These are phyloP conservation scores for Resseliella maxima DNA, from an alignment of 2,888 invertebrate genomes.

Conservation along the genomic window DNA sequence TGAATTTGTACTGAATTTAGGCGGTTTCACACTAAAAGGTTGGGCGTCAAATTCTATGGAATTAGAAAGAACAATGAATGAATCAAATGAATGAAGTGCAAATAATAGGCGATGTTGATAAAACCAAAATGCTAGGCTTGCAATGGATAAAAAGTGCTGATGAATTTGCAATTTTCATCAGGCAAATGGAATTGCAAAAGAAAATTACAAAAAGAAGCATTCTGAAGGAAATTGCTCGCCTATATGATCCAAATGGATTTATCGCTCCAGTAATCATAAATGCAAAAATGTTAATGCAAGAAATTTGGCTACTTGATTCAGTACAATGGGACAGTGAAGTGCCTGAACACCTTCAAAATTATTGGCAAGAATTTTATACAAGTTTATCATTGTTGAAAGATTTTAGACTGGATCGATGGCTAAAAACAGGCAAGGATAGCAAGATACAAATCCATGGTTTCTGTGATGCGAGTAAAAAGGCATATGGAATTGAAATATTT, in stretches of 20 bases:
- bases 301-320: not conserved
- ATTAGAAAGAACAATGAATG: not conserved
- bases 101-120: constrained; percentile 3
- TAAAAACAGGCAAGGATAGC: not conserved
- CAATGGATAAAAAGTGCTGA: constrained; percentile 33
- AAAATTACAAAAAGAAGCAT: constrained; percentile 26
- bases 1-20: not conserved
- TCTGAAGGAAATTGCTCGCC: not conserved
- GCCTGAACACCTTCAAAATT: not conserved
- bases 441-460: not conserved
- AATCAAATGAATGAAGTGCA: not conserved
- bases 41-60: constrained; percentile 25
- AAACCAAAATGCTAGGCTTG: constrained; percentile 55
- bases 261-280: not conserved
- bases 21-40: constrained; percentile 13
- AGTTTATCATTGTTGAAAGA: not conserved
- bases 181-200: too few species aligned
- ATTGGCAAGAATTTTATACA: not conserved
- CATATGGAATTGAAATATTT: not conserved
- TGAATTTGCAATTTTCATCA: not conserved
- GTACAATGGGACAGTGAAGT: not conserved
- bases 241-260: constrained; percentile 56
- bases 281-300: constrained; percentile 22
- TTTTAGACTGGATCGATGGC: not conserved
- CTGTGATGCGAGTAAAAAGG: not conserved